phyloP scores from a whole-genome alignment of 2,113 vertebrate species.

The Neopipo cinnamomea region DNA sequence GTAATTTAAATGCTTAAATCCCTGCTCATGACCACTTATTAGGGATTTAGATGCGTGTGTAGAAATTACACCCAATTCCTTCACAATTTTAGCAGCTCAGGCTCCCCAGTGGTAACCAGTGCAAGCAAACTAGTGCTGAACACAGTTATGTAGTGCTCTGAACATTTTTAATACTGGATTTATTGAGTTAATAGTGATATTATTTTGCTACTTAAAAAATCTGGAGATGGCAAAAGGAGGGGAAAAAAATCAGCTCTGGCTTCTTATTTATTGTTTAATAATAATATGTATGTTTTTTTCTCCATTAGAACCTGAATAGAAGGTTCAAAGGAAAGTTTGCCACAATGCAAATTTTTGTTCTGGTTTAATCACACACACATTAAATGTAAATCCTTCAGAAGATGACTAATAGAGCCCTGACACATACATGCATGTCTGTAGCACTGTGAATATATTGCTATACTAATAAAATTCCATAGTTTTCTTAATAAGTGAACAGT shows the following conservation, averaged over 20 bases:
- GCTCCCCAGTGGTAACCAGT: background rate
- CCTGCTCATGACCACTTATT: background rate
- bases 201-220: background rate
- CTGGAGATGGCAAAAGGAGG: background rate
- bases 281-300: background rate
- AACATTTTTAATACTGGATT: background rate
- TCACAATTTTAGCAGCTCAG: background rate
- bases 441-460: background rate
- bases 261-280: background rate
- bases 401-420: background rate
- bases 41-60: rapidly evolving
- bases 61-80: background rate
- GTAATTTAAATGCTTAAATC: background rate
- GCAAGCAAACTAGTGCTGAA: background rate
- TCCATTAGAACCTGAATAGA: background rate
- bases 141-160: background rate
- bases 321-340: background rate
- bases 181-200: background rate
- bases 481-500: background rate
- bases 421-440: background rate
- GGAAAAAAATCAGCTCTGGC: background rate
- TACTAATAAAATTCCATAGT: background rate
- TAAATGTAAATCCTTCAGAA: background rate
- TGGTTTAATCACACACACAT: background rate
- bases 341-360: background rate